Evolutionary conservation across 2,888 invertebrate genomes (phyloP).

Genomic region (Galerucella pusilla): DNA sequence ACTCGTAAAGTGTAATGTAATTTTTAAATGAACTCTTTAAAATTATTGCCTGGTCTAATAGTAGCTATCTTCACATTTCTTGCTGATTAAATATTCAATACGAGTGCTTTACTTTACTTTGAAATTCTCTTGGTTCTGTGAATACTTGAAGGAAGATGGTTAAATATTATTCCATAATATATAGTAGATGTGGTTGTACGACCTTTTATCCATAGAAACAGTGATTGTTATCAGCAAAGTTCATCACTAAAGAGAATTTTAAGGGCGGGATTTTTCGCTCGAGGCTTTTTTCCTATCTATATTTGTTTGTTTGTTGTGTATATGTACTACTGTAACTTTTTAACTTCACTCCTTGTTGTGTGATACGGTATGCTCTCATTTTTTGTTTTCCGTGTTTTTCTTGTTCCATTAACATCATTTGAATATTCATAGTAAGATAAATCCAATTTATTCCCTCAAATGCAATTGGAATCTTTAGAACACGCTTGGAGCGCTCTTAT

Average conservation of each 20-base stretch:
- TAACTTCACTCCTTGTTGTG: background rate
- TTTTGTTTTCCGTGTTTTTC: no score
- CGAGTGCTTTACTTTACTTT: slow-evolving; percentile 58
- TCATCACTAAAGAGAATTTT: slow-evolving; percentile 12
- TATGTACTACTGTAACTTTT: background rate
- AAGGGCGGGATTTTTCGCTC: background rate
- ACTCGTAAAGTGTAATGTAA: no score
- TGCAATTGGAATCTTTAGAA: no score
- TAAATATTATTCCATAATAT: slow-evolving; percentile 57
- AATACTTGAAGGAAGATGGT: slow-evolving; percentile 56
- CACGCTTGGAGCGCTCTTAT: no score
- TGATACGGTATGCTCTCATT: no score
- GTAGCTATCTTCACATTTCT: slow-evolving; percentile 50
- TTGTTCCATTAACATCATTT: no score
- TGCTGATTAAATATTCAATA: slow-evolving; percentile 59
- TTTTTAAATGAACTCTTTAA: background rate
- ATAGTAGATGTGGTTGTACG: slow-evolving; percentile 38
- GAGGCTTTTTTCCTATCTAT: background rate
- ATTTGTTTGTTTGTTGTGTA: background rate
- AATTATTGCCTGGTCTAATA: slow-evolving; percentile 6
- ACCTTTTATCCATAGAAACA: slow-evolving; percentile 1
- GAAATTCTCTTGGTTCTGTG: slow-evolving; percentile 54
- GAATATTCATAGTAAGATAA: no score
- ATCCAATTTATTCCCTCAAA: no score
- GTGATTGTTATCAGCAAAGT: slow-evolving; percentile 10